Evolutionary conservation across 30 jellyfish, hydroid and myxozoan genomes (phyloP).

Genomic region (Hydractinia echinata): DNA sequence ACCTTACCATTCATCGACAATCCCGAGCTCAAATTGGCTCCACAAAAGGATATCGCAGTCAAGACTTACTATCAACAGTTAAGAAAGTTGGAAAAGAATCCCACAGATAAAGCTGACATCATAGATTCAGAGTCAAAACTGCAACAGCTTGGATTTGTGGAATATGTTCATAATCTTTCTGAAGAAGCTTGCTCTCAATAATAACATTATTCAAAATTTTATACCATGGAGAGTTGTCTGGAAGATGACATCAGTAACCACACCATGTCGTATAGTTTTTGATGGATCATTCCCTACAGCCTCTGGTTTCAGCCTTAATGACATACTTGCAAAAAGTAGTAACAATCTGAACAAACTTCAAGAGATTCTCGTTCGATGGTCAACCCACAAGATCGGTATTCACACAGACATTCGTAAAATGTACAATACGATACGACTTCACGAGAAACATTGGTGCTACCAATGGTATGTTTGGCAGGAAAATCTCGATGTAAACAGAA

Average conservation of each 20-base stretch:
- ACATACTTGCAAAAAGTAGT: neutral
- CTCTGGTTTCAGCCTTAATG: neutral
- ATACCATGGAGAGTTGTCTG: conserved; percentile 14
- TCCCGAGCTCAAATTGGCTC: neutral
- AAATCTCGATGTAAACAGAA: neutral
- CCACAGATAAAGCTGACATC: neutral
- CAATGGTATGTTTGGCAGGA: neutral
- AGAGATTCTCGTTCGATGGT: conserved; percentile 3
- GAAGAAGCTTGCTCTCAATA: neutral
- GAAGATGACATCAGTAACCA: neutral
- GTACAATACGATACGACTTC: neutral
- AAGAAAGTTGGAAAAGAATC: neutral
- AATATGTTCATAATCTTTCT: neutral
- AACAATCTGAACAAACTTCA: neutral
- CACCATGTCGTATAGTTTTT: neutral
- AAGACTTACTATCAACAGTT: neutral
- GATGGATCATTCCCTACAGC: conserved; percentile 5
- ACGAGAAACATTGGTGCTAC: neutral
- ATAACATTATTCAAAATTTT: neutral
- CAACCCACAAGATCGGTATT: neutral
- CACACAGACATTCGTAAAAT: neutral
- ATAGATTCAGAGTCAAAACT: neutral
- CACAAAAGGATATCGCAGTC: neutral
- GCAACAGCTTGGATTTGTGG: neutral
- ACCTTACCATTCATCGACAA: neutral